Evolutionary conservation across 2,888 invertebrate species (phyloP).

Genomic region (Apamea crenata): DNA sequence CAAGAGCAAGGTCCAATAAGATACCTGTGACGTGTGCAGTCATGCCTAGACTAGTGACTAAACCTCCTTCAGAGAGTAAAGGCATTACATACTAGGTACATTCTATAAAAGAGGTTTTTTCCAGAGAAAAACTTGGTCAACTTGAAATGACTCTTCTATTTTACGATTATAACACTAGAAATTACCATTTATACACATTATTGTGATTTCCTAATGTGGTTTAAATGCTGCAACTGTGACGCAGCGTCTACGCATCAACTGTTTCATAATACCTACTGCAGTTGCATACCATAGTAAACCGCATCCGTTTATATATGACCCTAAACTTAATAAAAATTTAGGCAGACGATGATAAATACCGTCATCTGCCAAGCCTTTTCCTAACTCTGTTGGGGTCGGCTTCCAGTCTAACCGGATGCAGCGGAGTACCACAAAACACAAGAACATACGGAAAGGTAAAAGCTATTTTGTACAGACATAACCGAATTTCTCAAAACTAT

Average conservation of each 20-base stretch:
- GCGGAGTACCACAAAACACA: neutral
- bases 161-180: neutral
- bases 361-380: too few species aligned
- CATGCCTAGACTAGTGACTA: neutral
- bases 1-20: neutral
- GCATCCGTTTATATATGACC: neutral
- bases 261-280: neutral
- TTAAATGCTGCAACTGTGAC: slow-evolving; percentile 7
- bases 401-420: neutral
- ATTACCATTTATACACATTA: neutral
- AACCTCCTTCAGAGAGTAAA: neutral
- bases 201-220: neutral
- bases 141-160: neutral
- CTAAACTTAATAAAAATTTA: neutral
- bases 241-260: neutral
- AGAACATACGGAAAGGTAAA: neutral
- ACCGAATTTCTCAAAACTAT: neutral
- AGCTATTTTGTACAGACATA: neutral
- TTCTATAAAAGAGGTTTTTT: neutral
- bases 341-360: neutral
- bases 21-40: neutral
- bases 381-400: neutral
- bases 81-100: neutral
- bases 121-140: neutral
- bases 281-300: neutral